Evolutionary conservation across 2,113 vertebrate species (phyloP), one percentile per base, ranked within the genome.

Genomic region (Caranx melampygus): DNA sequence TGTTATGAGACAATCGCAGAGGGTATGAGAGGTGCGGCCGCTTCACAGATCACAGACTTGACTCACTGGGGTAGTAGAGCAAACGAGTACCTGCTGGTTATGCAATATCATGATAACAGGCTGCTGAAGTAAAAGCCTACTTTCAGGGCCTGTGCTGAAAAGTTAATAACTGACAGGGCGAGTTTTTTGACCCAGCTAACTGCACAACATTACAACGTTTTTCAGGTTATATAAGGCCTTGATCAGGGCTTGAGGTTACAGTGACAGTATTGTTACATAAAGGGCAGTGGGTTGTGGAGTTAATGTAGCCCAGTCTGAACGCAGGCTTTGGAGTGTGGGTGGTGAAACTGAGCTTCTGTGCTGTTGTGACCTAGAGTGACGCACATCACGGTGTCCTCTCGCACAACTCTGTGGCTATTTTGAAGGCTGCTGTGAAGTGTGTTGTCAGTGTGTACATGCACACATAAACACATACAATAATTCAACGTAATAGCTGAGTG

Each of bases 241-340:
- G 65, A 51, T 51, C 31, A 13, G 44, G 55, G 33, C 34, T 31
- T 21, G 44, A 8, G 3, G 33, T 68, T 62, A 49, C 14, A 20
- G 73, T 73, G 74, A 47, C 64, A 55, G 64, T 69, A 62, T 72
- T 2, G 72, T 90, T 89, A 58, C 83, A 71, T 91, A 89, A 91
- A 88, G 75, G 59, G 33, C 57, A 47, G 72, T 79, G 82, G 86
- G 85, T 34, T 72, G 78, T 68, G 35, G 42, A 86, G 75, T 37
- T 87, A 68, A 68, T 81, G 81, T 72, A 31, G 65, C 47, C 60
- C 40, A 0, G 83, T 54, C 51, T 75, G 16, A n/a, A 57, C 6
- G 73, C 3, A 33, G 61, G 34, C 68, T 75, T 72, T 12, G 18
- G 20, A 37, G 63, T 33, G 73, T 75, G 75, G 72, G 81, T 20